Evolutionary conservation across 2,888 invertebrate genomes (phyloP).

Genomic region (Gasteruption jaculator): DNA sequence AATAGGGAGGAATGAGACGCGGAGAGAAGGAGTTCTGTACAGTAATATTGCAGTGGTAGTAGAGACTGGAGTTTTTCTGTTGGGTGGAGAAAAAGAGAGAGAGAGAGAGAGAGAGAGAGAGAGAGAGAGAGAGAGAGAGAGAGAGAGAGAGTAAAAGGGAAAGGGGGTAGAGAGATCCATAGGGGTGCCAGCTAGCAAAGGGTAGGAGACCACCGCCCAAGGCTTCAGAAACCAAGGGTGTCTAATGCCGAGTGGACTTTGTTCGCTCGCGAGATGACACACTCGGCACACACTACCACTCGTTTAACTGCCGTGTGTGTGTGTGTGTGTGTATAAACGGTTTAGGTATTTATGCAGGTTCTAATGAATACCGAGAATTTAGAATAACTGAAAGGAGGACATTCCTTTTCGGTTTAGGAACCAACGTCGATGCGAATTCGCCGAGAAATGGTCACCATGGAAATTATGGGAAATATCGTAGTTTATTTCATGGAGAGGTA

Average conservation of each 20-base stretch:
- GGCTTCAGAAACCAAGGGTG: conserved; percentile 43
- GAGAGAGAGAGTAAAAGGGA: conserved; percentile 7
- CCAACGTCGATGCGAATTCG: too few relatives aligned
- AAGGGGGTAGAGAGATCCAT: conserved; percentile 18
- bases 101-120: neutral
- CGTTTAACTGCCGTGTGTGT: conserved; percentile 22
- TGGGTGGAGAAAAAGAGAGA: neutral
- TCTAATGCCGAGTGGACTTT: conserved; percentile 44
- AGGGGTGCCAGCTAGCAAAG: conserved; percentile 27
- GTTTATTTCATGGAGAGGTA: too few relatives aligned
- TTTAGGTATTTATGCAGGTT: too few relatives aligned
- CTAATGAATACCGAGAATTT: too few relatives aligned
- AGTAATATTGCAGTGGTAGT: neutral
- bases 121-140: neutral
- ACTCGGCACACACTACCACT: conserved; percentile 19
- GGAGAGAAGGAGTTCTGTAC: neutral
- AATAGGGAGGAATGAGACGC: conserved; percentile 9
- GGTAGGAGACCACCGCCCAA: conserved; percentile 43
- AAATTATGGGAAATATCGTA: too few relatives aligned
- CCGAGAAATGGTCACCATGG: too few relatives aligned
- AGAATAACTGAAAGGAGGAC: too few relatives aligned
- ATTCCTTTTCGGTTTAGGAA: too few relatives aligned
- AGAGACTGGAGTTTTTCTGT: neutral
- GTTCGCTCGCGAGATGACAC: conserved; percentile 37
- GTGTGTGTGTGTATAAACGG: conserved; percentile 15